Evolutionary conservation across 1,140 invertebrate species (phyloP).

Genomic region (Psix sp.): DNA sequence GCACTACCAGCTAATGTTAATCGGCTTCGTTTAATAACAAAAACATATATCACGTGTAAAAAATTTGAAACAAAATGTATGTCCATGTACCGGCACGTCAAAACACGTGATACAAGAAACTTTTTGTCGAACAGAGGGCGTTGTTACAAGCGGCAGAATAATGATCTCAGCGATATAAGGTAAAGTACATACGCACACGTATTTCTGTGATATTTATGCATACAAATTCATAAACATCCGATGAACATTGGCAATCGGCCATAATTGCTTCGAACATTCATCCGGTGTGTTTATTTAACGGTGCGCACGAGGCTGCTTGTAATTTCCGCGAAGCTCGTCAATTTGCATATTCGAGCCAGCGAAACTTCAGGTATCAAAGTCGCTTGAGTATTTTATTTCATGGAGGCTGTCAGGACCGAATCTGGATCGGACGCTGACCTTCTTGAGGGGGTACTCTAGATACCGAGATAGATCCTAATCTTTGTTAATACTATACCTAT

Average conservation of each 20-base stretch:
- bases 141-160: not conserved
- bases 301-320: constrained; percentile 8
- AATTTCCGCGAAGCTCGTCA: constrained; percentile 13
- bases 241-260: constrained; percentile 25
- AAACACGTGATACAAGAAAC: constrained; percentile 1
- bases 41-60: too few species aligned
- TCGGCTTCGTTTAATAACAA: too few species aligned
- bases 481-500: constrained; percentile 43
- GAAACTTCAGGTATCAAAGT: constrained; percentile 10
- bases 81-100: too few species aligned
- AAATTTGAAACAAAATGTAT: too few species aligned
- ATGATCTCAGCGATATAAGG: constrained; percentile 4
- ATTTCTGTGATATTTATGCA: constrained; percentile 14
- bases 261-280: constrained; percentile 28
- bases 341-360: constrained; percentile 30
- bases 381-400: constrained; percentile 9
- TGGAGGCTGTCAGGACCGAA: constrained; percentile 22
- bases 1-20: too few species aligned
- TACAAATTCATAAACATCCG: constrained; percentile 47
- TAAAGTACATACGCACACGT: too few species aligned
- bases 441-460: constrained; percentile 41
- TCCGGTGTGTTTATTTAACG: constrained; percentile 36
- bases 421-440: constrained; percentile 51
- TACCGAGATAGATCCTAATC: constrained; percentile 48
- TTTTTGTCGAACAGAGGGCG: constrained; percentile 6